Evolutionary conservation across 2,797 vertebrate species (phyloP).

Genomic region (Tapirus indicus): DNA sequence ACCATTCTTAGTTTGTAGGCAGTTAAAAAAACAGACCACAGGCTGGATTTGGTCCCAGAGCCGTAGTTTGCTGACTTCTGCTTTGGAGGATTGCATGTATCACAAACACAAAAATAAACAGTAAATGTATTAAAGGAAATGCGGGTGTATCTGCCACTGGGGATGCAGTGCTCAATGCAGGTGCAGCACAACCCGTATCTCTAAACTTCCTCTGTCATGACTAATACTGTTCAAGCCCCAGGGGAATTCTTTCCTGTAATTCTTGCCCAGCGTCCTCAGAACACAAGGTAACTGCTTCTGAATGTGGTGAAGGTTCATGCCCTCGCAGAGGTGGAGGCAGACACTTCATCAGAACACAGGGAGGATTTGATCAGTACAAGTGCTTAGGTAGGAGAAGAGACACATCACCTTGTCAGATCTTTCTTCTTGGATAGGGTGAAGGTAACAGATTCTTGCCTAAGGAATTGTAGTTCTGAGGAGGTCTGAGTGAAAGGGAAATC

Average conservation of each 20-base stretch:
- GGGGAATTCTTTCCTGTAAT: too few species aligned
- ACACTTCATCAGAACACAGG: neutral
- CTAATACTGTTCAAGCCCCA: neutral
- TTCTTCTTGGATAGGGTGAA: neutral
- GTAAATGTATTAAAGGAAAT: neutral
- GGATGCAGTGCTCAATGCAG: neutral
- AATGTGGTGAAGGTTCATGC: neutral
- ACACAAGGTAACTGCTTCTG: neutral
- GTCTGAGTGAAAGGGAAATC: neutral
- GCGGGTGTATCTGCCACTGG: neutral
- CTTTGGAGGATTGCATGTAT: neutral
- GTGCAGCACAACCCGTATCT: neutral
- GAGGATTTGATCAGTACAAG: neutral
- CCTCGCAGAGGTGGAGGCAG: neutral
- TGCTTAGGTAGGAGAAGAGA: neutral
- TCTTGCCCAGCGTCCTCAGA: neutral
- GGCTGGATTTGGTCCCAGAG: neutral
- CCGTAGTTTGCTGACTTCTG: neutral
- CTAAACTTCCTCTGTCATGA: neutral
- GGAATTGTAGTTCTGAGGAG: neutral
- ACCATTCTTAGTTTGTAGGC: neutral
- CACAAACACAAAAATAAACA: neutral
- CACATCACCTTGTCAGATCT: neutral
- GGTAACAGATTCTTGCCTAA: neutral
- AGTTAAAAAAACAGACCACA: neutral